A percentile compares a stretch with the other conserved stretches of the same genome.
These are phyloP conservation scores for Ochotona curzoniae DNA, from an alignment of 2,113 vertebrate genomes.

Conservation along the genomic window DNA sequence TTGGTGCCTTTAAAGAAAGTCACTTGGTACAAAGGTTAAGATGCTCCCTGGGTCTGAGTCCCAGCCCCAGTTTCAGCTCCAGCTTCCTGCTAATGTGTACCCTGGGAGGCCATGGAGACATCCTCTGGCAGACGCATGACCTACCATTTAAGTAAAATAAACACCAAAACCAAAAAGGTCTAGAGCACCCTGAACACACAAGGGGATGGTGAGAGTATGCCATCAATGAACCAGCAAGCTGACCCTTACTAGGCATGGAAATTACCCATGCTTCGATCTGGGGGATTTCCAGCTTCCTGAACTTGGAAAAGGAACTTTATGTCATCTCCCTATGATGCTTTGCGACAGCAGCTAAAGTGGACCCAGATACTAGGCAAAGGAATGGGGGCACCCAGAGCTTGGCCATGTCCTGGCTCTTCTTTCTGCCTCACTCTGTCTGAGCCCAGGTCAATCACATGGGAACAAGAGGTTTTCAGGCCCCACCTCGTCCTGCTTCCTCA, in stretches of 20 bases:
- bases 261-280: neutral
- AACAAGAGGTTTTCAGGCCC: neutral
- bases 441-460: neutral
- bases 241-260: neutral
- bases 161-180: too few species aligned
- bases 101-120: too few species aligned
- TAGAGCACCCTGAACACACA: neutral
- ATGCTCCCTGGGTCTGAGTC: too few species aligned
- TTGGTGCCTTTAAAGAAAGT: too few species aligned
- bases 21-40: too few species aligned
- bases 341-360: neutral
- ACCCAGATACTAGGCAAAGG: neutral
- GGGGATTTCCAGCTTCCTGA: neutral
- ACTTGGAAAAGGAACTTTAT: neutral
- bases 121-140: too few species aligned
- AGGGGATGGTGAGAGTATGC: neutral
- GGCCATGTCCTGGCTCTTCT: too few species aligned
- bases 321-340: neutral
- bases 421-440: neutral
- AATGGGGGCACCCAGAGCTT: neutral
- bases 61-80: too few species aligned
- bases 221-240: neutral
- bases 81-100: too few species aligned
- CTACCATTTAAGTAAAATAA: too few species aligned
- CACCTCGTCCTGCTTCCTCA: neutral